Base-by-base conservation (phyloP, 1,140 invertebrate genomes). In the Andricus grossulariae region DNA sequence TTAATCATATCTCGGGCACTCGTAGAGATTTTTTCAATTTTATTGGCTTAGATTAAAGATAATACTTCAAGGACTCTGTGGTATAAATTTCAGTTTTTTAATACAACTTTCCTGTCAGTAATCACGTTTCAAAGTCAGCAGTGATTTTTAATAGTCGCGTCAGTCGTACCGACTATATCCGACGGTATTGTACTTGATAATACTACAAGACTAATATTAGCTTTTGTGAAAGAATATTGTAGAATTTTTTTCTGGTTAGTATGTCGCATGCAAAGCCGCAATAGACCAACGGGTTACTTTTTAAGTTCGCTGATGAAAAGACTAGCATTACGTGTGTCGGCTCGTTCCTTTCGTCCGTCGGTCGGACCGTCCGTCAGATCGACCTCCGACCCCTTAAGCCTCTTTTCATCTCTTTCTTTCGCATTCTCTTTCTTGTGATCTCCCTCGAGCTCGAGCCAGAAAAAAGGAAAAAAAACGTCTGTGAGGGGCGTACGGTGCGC, bases 401-500 rank as follows among this genome's bases (percentile, higher is more conserved):
- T 76, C 52, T 70, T 78, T 83, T 81, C 66, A 70, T 83, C 80
- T 72, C 81, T 52, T 80, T 79, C 73, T 79, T 50, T 73, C 51
- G 45, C 66, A 13, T 19, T 75, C 71, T 71, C 54, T 70, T 77
- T 71, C 25, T 57, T 45, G 72, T 39, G 51, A 39, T 71, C 54
- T 75, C 55, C 45, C 71, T 49, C 73, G 71, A 77, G 60, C 55
- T 76, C 72, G 52, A 32, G 18, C 77, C 72, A 10, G 57, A 51
- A 52, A 82, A 82, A 80, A 83, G 74, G 79, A 57, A 79, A 55
- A 80, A 79, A 83, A 81, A 52, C 66, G 72, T 75, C 75, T 76
- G 78, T 57, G 76, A 88, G 86, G 86, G 87, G 88, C 89, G 89
- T 90, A 87, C 86, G 81, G 83, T 89, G 88, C 86, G 88, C 89